Base-by-base conservation (phyloP, 1,140 invertebrate genomes). In the Drosophila rhopaloa region DNA sequence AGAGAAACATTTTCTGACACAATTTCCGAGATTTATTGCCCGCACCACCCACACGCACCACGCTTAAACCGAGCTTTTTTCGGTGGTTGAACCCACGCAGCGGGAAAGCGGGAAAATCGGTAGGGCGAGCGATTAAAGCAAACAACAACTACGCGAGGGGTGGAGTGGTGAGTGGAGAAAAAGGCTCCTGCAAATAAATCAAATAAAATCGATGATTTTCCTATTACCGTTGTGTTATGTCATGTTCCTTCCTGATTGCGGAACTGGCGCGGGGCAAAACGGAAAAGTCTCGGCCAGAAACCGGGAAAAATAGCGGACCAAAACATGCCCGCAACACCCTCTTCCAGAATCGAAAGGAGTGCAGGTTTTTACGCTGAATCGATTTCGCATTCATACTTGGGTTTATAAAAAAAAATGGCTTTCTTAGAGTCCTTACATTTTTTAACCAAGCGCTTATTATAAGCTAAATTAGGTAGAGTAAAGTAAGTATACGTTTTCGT, bases 171-270 rank as follows among this genome's bases (percentile, higher is more conserved):
- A 32, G 27, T 10, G n/a, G 13, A 37, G 13, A 19, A 65, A 65
- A 65, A 56, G 51, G 51, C 13, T 70, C 66, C 51, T 48, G 75
- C 73, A 83, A 83, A 86, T 88, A 83, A 86, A 88, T 88, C 84
- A 88, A 86, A 88, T 86, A 77, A 86, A 86, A 88, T 83, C 83
- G 83, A 86, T 86, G 83, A 88, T 86, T 86, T 86, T 86, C 83
- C 83, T 88, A 89, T 88, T 88, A 88, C 79, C 80, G 76, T 77
- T 88, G 79, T 89, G 81, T 88, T 88, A 89, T 88, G 83, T 88
- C 83, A 88, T 83, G 79, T 73, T 83, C 63, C 67, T 83, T 86
- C 76, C 83, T 78, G 79, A 38, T 41, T 35, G 72, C 47, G 35
- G 53, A 43, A 63, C 38, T 53, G 59, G 60, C 8, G 32, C 38